Evolutionary conservation across 2,113 vertebrate species (phyloP), one percentile per base, ranked within the genome.

Genomic region (Puffinus mauretanicus): DNA sequence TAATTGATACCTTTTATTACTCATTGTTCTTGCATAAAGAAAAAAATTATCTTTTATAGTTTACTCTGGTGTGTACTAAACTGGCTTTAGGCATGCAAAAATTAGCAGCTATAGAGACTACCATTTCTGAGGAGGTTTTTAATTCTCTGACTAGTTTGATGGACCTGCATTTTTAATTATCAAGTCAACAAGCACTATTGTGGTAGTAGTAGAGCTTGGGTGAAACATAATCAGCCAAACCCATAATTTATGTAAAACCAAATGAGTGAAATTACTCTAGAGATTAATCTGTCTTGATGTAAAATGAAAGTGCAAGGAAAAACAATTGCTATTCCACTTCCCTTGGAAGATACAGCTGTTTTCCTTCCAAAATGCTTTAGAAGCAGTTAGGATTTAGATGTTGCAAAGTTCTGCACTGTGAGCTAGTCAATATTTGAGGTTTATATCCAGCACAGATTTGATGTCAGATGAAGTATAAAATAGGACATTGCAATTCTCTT

Each of bases 1-100:
- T 97, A 98, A 98, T 97, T 98, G 97, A 98, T 96, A 94, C 51
- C 47, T 96, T 97, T 97, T 97, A 96, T 97, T 98, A 93, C 95
- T 96, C 84, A 72, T 92, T 97, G 83, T 95, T 97, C 92, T 96
- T 97, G 96, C 96, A 94, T 96, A 92, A 98, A 97, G 89, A 93
- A 96, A 94, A 97, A 95, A 87, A 94, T 67, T 85, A 82, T 95
- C 92, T 96, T 97, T 91, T 97, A 54, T 90, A 91, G 58, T 95
- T 97, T 93, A n/a, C 79, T 97, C 86, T 97, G 88, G 46, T 30
- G 15, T 92, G 94, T 92, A 95, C 49, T 69, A 86, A 83, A 78
- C 85, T 94, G 92, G 73, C 92, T 94, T 89, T 81, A 93, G 93
- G 95, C 57, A 27, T 80, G 88, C 60, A 95, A 94, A 95, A 96